phyloP scores from a whole-genome alignment of 1,140 invertebrate species.

The Andrena cerasifolii region DNA sequence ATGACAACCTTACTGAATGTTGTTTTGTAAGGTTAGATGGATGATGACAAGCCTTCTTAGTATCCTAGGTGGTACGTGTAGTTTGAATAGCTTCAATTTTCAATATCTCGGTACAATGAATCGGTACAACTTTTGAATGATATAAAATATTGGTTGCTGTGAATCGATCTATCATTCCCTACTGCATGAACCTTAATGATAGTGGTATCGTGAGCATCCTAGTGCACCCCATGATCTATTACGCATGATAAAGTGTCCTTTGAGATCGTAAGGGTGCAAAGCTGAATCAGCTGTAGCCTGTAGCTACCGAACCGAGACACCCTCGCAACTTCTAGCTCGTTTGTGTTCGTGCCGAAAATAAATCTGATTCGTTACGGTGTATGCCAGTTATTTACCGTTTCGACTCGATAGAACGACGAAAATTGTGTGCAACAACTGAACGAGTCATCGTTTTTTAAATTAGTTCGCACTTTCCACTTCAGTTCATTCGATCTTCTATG shows the following conservation, averaged over 20 bases:
- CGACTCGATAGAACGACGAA: background rate
- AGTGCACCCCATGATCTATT: slow-evolving; percentile 47
- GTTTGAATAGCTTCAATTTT: no score
- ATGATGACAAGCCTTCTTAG: no score
- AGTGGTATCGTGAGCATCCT: background rate
- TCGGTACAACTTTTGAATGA: no score
- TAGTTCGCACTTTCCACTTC: slow-evolving; percentile 40
- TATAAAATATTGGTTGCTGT: no score
- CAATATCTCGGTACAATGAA: no score
- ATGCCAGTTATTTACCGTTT: slow-evolving; percentile 14
- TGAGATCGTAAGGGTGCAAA: slow-evolving; percentile 69
- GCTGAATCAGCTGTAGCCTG: slow-evolving; percentile 76
- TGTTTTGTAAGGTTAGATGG: no score
- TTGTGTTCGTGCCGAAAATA: slow-evolving; percentile 65
- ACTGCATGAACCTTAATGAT: background rate
- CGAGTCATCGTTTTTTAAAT: background rate
- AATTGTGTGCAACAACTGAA: background rate
- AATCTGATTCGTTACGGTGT: slow-evolving; percentile 63
- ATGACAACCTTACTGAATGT: no score
- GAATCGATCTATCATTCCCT: background rate
- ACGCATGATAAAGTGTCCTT: slow-evolving; percentile 71
- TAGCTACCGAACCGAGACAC: slow-evolving; percentile 72
- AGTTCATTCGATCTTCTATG: no score
- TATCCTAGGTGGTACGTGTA: no score
- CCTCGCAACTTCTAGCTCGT: slow-evolving; percentile 63